Conservation (phyloP, 2,113 vertebrate species). For the Nesogale talazaci region DNA sequence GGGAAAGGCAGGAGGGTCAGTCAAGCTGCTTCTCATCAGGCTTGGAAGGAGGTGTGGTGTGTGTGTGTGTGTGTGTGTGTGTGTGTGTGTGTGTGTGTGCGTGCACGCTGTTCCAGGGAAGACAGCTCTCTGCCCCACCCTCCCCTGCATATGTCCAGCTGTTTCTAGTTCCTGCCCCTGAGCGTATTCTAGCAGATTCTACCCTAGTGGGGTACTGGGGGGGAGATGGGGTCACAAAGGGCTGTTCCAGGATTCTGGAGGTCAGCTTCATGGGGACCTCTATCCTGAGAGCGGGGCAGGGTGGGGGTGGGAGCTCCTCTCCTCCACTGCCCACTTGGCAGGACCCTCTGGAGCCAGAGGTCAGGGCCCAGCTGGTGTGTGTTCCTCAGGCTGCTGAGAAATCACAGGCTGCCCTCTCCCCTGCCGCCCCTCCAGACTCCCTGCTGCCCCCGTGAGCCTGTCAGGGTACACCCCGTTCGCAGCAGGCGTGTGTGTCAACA, state of each 20-base stretch:
- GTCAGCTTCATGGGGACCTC: no score
- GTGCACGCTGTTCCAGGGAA: not conserved
- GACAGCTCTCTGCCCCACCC: not conserved
- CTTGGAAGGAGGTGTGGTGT: no score
- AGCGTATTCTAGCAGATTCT: not conserved
- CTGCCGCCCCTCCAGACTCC: not conserved
- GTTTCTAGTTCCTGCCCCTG: slow-evolving; percentile 5
- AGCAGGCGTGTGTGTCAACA: not conserved
- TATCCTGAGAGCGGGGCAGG: no score
- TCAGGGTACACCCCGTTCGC: fast-evolving
- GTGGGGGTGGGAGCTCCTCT: no score
- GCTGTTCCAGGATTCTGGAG: not conserved
- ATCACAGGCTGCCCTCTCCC: no score
- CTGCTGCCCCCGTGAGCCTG: not conserved
- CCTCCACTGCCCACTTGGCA: not conserved
- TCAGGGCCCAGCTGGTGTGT: no score
- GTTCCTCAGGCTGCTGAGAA: not conserved
- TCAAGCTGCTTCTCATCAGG: no score
- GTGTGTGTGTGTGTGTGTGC: fast-evolving
- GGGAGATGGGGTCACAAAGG: not conserved
- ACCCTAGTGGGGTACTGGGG: not conserved
- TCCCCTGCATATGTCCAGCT: no score
- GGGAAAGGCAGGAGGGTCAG: not conserved
- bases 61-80: fast-evolving
- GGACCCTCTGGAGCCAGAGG: no score